Evolutionary conservation across 1,140 invertebrate genomes (phyloP).

Genomic region (Platorchestia sp.): DNA sequence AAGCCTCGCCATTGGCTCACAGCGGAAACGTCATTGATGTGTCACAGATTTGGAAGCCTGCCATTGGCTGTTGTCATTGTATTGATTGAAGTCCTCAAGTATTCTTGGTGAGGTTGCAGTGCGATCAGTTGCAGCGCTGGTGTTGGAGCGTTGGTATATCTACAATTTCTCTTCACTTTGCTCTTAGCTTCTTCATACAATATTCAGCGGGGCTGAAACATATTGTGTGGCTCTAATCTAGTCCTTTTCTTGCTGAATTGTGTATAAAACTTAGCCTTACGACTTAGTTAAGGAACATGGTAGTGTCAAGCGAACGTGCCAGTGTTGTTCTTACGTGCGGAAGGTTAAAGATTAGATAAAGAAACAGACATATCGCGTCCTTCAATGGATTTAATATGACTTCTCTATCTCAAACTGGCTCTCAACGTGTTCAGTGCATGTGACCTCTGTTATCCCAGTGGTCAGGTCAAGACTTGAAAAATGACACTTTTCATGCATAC

Average conservation of each 20-base stretch:
- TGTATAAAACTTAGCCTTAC: constrained; percentile 30
- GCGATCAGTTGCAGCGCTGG: constrained; percentile 23
- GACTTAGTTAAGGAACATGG: not conserved
- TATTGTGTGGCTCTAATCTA: not conserved
- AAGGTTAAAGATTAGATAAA: not conserved
- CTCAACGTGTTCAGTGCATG: not conserved
- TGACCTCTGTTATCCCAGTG: not conserved
- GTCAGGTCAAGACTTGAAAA: not conserved
- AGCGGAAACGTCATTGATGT: not conserved
- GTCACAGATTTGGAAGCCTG: constrained; percentile 1
- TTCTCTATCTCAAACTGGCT: not conserved
- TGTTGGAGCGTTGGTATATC: not conserved
- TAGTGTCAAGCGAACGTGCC: not conserved
- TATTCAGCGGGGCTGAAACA: not conserved
- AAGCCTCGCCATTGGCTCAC: not conserved
- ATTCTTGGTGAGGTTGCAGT: constrained; percentile 33
- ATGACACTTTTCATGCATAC: not conserved
- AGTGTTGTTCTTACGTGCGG: not conserved
- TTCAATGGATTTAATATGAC: not conserved
- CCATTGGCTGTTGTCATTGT: constrained; percentile 17
- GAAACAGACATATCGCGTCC: not conserved
- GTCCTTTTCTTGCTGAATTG: not conserved
- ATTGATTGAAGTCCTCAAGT: constrained; percentile 34
- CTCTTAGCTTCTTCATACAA: not conserved
- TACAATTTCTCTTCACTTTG: not conserved